Conservation (phyloP, 2,888 invertebrate genomes). For the Netelia inedita region DNA sequence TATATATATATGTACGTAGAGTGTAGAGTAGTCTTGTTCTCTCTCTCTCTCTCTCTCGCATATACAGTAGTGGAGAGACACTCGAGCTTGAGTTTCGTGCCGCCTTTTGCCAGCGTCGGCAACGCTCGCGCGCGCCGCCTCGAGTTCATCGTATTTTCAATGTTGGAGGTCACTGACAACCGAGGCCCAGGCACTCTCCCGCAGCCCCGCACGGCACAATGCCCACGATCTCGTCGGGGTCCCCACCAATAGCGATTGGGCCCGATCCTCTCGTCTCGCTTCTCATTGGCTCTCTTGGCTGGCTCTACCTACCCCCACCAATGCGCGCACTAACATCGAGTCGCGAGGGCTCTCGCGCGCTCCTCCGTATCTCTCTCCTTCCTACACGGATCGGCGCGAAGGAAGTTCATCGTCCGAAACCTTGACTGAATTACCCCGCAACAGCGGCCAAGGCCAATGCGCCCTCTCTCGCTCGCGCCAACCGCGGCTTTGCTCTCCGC, state of each 20-base stretch:
- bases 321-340: slow-evolving; percentile 74
- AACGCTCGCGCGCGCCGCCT: slow-evolving; percentile 54
- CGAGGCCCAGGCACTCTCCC: slow-evolving; percentile 84
- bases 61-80: slow-evolving; percentile 55
- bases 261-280: slow-evolving; percentile 71
- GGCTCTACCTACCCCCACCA: slow-evolving; percentile 67
- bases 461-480: slow-evolving; percentile 78
- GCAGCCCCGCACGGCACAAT: slow-evolving; percentile 82
- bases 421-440: slow-evolving; percentile 93
- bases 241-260: slow-evolving; percentile 81
- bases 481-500: slow-evolving; percentile 60
- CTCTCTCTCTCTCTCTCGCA: background rate
- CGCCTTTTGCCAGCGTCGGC: slow-evolving; percentile 43
- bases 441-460: slow-evolving; percentile 90
- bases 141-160: slow-evolving; percentile 92
- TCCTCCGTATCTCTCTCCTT: slow-evolving; percentile 71
- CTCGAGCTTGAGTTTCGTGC: slow-evolving; percentile 73
- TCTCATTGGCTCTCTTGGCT: slow-evolving; percentile 59
- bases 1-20: slow-evolving; percentile 1
- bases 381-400: slow-evolving; percentile 74
- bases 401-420: slow-evolving; percentile 93
- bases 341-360: slow-evolving; percentile 24
- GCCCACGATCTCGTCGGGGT: slow-evolving; percentile 84
- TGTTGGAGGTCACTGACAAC: slow-evolving; percentile 94
- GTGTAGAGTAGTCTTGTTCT: slow-evolving; percentile 82